A percentile compares a stretch with the other conserved stretches of the same genome.
These are phyloP conservation scores for Uropetala carovei DNA, from an alignment of 2,888 invertebrate genomes.

Conservation along the genomic window DNA sequence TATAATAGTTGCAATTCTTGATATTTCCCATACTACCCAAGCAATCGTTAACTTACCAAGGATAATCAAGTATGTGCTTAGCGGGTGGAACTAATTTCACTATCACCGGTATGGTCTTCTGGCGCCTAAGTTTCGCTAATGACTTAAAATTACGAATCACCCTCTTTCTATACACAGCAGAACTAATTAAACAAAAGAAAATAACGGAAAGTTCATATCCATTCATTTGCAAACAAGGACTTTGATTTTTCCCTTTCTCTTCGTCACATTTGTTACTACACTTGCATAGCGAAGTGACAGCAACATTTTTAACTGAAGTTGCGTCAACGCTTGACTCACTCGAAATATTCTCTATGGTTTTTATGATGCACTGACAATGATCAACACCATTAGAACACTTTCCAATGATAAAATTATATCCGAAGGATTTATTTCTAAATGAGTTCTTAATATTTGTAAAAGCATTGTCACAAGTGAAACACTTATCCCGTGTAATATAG, in stretches of 20 bases:
- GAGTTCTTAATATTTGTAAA: neutral
- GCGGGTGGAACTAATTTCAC: conserved; percentile 43
- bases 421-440: neutral
- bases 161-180: conserved; percentile 18
- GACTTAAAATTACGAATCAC: conserved; percentile 46
- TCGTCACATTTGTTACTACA: neutral
- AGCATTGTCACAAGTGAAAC: conserved; percentile 31
- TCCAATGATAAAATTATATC: neutral
- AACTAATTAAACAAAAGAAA: conserved; percentile 6
- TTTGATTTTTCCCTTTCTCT: neutral
- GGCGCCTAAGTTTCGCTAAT: neutral
- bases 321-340: neutral
- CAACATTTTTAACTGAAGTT: neutral
- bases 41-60: conserved; percentile 32
- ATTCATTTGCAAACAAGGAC: neutral
- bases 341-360: neutral
- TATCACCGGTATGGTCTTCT: neutral
- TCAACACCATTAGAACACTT: neutral
- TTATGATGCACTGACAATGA: neutral
- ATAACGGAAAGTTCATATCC: conserved; percentile 33
- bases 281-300: neutral
- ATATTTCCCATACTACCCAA: no score
- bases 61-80: conserved; percentile 13
- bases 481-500: neutral
- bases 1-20: neutral